These are phyloP conservation scores for Marronus borbonicus DNA, from an alignment of 2,888 invertebrate species.

Conservation along the genomic window DNA sequence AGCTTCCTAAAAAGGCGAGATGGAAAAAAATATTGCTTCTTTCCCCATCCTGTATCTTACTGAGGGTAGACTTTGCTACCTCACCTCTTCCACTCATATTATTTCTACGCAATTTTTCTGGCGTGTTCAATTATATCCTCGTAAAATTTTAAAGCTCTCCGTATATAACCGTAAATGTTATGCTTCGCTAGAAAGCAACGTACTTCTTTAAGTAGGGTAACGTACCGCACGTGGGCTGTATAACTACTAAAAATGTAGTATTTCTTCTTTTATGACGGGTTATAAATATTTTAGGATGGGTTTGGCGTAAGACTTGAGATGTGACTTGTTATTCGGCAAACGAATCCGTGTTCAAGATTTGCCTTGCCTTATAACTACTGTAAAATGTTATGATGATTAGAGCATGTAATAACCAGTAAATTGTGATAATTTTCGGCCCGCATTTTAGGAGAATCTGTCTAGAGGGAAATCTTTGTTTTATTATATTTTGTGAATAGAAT, in stretches of 20 bases:
- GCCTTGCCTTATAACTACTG: no score
- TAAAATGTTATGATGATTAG: no score
- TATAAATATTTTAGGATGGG: background rate
- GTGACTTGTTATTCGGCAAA: no score
- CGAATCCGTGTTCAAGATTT: no score
- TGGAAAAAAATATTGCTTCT: no score
- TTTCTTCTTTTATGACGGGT: conserved; percentile 1
- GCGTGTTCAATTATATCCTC: conserved; percentile 5
- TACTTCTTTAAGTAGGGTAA: background rate
- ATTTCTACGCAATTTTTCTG: background rate
- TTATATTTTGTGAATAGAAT: no score
- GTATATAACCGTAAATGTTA: conserved; percentile 1
- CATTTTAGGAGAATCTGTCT: no score
- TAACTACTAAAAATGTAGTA: background rate
- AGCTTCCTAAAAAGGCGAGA: no score
- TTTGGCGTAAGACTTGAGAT: background rate
- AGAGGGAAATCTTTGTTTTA: no score
- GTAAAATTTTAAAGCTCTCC: conserved; percentile 6
- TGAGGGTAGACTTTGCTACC: background rate
- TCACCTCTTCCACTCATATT: background rate
- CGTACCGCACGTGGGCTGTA: background rate
- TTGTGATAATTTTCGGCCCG: no score
- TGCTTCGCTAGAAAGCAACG: background rate
- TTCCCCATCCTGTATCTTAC: no score
- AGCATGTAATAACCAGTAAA: no score